phyloP scores from a whole-genome alignment of 2,797 vertebrate species.

The Chiloscyllium punctatum region DNA sequence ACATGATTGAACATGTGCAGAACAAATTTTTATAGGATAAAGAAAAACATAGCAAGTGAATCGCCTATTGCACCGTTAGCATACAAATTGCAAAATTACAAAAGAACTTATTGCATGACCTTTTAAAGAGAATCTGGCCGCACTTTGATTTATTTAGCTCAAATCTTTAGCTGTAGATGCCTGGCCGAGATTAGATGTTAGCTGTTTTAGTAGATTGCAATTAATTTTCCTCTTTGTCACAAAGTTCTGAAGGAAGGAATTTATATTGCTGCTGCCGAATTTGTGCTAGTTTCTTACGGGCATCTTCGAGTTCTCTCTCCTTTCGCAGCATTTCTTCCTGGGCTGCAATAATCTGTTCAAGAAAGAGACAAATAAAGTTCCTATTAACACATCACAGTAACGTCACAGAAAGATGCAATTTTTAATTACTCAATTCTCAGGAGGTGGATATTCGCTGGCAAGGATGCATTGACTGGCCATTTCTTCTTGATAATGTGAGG shows the following conservation, averaged over 20 bases:
- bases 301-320: slow-evolving; percentile 87
- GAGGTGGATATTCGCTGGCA: neutral
- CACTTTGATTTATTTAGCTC: neutral
- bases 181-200: neutral
- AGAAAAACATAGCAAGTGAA: slow-evolving; percentile 27
- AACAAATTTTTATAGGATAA: slow-evolving; percentile 1
- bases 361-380: neutral
- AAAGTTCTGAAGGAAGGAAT: slow-evolving; percentile 87
- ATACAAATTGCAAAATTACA: neutral
- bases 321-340: slow-evolving; percentile 98
- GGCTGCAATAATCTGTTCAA: slow-evolving; percentile 83
- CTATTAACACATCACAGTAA: neutral
- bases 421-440: neutral
- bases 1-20: slow-evolving; percentile 7
- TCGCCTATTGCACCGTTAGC: slow-evolving; percentile 30
- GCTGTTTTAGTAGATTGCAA: slow-evolving; percentile 41
- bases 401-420: neutral
- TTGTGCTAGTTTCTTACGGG: slow-evolving; percentile 84
- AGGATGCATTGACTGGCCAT: neutral
- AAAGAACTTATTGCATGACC: slow-evolving; percentile 21
- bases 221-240: slow-evolving; percentile 80
- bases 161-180: neutral
- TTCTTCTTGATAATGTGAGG: neutral
- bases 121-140: slow-evolving; percentile 11
- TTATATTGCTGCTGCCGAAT: slow-evolving; percentile 97